phyloP scores from a whole-genome alignment of 2,113 vertebrate genomes.

The Prionailurus bengalensis region DNA sequence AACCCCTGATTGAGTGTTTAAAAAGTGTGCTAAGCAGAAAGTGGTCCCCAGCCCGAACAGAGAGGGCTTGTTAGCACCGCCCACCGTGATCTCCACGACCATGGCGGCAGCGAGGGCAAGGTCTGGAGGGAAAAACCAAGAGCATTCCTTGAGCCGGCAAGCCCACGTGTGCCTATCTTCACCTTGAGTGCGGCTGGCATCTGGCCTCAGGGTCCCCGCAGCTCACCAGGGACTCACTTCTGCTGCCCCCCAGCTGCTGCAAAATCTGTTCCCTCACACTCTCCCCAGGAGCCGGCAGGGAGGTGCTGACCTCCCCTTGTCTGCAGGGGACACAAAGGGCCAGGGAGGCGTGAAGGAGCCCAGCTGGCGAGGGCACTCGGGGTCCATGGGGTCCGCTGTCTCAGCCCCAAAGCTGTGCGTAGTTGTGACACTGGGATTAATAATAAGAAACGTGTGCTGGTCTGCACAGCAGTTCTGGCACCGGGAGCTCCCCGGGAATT shows the following conservation, averaged over 20 bases:
- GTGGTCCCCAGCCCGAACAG: fast-evolving
- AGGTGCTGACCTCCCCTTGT: fast-evolving
- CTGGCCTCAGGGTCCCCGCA: fast-evolving
- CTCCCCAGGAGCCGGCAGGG: fast-evolving
- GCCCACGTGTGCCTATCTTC: fast-evolving
- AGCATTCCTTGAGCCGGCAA: fast-evolving
- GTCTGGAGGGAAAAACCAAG: fast-evolving
- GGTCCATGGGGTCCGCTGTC: background rate
- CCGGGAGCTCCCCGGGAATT: background rate
- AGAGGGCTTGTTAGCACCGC: fast-evolving
- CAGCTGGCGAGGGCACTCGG: fast-evolving
- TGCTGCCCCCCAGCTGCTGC: fast-evolving
- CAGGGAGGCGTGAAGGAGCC: background rate
- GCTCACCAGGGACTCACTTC: fast-evolving
- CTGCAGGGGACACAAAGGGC: fast-evolving
- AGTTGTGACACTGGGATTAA: too few species aligned
- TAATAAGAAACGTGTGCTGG: too few species aligned
- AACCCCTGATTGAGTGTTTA: fast-evolving
- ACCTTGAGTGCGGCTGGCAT: fast-evolving
- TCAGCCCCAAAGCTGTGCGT: fast-evolving
- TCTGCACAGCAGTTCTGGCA: background rate
- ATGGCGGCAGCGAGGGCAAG: fast-evolving
- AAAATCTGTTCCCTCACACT: fast-evolving
- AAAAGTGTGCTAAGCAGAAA: background rate
- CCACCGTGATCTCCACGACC: fast-evolving